Percentiles rank a stretch among this genome's conserved stretches.
Conservation (phyloP, 1,140 invertebrate genomes). For the Brachionus sp. region DNA sequence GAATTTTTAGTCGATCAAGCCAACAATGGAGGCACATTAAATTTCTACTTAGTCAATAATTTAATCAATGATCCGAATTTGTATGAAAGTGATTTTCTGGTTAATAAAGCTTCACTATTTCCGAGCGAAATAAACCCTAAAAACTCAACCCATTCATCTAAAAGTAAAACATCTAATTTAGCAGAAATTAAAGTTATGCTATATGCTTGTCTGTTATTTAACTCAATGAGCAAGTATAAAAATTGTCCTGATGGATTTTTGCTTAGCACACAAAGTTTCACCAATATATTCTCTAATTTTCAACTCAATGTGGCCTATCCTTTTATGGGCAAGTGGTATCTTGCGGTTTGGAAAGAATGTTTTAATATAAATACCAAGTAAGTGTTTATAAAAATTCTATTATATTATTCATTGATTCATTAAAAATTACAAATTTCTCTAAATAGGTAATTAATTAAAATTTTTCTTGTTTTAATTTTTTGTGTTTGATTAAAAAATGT, state of each 20-base stretch:
- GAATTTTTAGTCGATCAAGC: constrained; percentile 38
- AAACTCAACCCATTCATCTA: not conserved
- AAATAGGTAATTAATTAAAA: no score
- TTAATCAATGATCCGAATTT: constrained; percentile 24
- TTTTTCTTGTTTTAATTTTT: no score
- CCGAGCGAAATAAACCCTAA: not conserved
- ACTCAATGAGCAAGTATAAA: constrained; percentile 28
- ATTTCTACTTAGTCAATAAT: constrained; percentile 36
- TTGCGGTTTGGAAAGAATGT: constrained; percentile 43
- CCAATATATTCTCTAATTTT: constrained; percentile 27
- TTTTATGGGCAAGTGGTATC: constrained; percentile 35
- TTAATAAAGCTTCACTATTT: not conserved
- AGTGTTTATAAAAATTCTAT: no score
- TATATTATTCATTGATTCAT: no score
- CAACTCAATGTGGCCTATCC: constrained; percentile 38
- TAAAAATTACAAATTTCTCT: no score
- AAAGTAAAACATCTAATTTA: not conserved
- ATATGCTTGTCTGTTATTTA: constrained; percentile 15
- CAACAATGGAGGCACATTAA: constrained; percentile 34
- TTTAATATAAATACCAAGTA: constrained; percentile 40
- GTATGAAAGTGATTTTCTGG: not conserved
- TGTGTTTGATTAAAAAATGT: no score
- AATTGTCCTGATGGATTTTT: constrained; percentile 28
- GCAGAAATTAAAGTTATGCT: constrained; percentile 39
- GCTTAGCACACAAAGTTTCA: constrained; percentile 1